These are phyloP conservation scores for Calidris pugnax DNA, from an alignment of 2,113 vertebrate species.

Conservation along the genomic window DNA sequence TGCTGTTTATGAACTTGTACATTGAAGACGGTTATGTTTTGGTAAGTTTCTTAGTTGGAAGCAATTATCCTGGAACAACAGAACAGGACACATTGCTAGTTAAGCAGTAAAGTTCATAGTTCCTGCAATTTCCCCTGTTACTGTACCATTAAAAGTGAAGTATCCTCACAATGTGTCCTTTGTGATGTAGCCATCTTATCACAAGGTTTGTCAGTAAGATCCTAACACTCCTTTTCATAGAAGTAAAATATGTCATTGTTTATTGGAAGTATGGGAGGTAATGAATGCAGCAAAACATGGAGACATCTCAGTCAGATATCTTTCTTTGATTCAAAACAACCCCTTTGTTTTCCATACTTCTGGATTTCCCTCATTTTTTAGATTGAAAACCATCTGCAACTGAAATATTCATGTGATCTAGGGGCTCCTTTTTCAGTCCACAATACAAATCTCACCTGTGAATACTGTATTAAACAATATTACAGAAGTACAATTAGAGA, in stretches of 20 bases:
- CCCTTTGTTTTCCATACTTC: background rate
- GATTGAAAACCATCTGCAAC: background rate
- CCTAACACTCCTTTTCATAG: background rate
- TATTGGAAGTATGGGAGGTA: background rate
- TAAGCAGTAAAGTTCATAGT: background rate
- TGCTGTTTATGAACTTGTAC: constrained; percentile 96
- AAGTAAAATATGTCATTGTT: background rate
- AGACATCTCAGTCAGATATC: background rate
- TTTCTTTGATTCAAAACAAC: background rate
- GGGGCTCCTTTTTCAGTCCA: background rate
- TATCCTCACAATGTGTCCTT: background rate
- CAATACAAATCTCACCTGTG: background rate
- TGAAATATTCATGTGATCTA: background rate
- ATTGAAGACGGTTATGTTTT: constrained; percentile 96
- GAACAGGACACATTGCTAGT: background rate
- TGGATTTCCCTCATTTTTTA: background rate
- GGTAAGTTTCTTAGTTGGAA: constrained; percentile 77
- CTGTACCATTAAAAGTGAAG: background rate
- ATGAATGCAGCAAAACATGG: background rate
- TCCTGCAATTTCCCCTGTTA: background rate
- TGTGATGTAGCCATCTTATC: background rate
- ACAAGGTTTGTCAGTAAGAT: background rate
- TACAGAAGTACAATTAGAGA: background rate
- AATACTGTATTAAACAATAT: background rate
- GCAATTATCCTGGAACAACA: background rate